These are phyloP conservation scores for Heterochromis multidens DNA, from an alignment of 2,113 vertebrate genomes.

Conservation along the genomic window DNA sequence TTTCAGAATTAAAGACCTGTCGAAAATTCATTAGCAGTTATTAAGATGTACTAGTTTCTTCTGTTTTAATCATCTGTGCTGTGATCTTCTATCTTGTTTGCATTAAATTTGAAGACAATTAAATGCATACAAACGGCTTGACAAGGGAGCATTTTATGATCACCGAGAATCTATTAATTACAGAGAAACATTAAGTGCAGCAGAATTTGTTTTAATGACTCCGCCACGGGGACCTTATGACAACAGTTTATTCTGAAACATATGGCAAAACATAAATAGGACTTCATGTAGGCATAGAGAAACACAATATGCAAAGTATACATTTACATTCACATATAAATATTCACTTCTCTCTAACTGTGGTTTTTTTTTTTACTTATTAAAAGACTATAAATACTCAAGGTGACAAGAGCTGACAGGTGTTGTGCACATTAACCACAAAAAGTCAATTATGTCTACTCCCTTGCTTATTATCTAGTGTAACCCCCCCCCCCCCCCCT, in stretches of 20 bases:
- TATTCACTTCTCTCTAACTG: neutral
- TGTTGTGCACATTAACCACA: neutral
- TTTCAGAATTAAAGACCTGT: constrained; percentile 15
- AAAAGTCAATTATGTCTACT: neutral
- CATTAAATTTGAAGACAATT: neutral
- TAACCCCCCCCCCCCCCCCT: neutral
- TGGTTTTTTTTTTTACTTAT: neutral
- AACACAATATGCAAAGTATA: constrained; percentile 24
- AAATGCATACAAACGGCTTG: neutral
- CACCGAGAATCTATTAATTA: constrained; percentile 13
- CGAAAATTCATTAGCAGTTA: constrained; percentile 23
- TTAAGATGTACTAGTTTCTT: neutral
- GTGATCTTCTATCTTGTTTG: neutral
- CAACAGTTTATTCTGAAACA: constrained; percentile 23
- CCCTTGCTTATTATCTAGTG: neutral
- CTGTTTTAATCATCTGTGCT: neutral
- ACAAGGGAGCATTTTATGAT: neutral
- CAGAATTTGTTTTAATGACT: constrained; percentile 3
- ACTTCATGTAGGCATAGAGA: neutral
- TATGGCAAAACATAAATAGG: constrained; percentile 30
- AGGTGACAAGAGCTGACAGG: neutral
- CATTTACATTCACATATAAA: neutral
- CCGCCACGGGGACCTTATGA: constrained; percentile 14
- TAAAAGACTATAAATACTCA: neutral
- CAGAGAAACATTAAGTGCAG: neutral